Evolutionary conservation across 2,888 invertebrate species (phyloP).

Genomic region (Tipula confusa): DNA sequence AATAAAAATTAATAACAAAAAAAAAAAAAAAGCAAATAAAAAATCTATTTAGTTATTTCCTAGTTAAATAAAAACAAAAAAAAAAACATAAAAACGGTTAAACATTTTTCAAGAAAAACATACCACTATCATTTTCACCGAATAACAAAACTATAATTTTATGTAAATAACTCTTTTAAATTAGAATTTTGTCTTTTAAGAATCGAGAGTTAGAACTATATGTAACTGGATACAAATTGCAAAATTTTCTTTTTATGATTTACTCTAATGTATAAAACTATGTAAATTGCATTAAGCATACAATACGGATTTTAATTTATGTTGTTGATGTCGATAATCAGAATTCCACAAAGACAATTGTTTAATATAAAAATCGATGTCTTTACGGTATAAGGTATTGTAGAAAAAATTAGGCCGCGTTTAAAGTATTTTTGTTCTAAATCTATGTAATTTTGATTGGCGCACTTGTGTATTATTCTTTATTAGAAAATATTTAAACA

Average conservation of each 20-base stretch:
- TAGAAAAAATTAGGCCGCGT: background rate
- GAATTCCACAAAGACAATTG: background rate
- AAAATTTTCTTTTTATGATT: background rate
- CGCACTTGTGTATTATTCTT: background rate
- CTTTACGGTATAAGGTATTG: background rate
- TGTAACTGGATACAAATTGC: background rate
- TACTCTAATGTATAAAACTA: background rate
- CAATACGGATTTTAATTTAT: background rate
- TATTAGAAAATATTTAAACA: background rate
- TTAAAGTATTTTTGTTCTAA: background rate
- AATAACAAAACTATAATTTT: background rate
- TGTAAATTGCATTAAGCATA: too few relatives aligned
- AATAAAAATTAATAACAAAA: constrained; percentile 25
- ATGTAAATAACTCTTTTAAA: background rate
- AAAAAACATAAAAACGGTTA: background rate
- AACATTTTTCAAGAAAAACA: background rate
- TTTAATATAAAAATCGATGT: background rate
- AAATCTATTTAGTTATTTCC: constrained; percentile 9
- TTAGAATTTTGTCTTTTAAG: background rate
- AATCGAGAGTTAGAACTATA: background rate
- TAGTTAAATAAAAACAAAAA: background rate
- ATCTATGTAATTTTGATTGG: background rate
- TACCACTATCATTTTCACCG: background rate
- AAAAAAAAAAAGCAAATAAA: background rate
- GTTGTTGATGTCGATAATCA: background rate